phyloP scores from a whole-genome alignment of 1,140 invertebrate species.

The Hycleus phaleratus region DNA sequence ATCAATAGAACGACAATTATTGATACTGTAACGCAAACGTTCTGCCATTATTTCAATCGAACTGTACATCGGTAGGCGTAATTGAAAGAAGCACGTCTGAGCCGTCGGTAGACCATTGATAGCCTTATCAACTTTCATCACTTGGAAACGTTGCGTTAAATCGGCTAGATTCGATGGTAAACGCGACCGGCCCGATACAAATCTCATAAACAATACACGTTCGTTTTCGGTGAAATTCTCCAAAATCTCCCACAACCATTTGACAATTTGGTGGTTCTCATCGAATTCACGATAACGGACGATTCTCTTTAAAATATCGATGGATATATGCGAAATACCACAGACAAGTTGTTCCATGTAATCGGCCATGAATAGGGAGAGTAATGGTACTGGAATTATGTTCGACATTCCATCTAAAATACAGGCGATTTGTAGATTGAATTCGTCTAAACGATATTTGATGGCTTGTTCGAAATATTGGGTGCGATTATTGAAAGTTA shows the following conservation, averaged over 20 bases:
- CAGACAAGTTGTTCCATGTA: constrained; percentile 60
- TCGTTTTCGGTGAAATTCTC: constrained; percentile 57
- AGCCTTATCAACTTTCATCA: constrained; percentile 53
- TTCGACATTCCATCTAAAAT: constrained; percentile 60
- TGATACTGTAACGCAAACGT: constrained; percentile 57
- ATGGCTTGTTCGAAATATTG: constrained; percentile 57
- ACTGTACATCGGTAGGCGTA: constrained; percentile 58
- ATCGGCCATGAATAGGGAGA: constrained; percentile 53
- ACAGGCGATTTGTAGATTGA: constrained; percentile 54
- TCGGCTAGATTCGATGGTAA: constrained; percentile 60
- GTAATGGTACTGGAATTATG: constrained; percentile 57
- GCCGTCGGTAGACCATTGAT: constrained; percentile 57
- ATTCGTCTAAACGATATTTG: constrained; percentile 55
- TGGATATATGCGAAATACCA: constrained; percentile 57
- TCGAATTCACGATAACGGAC: constrained; percentile 59
- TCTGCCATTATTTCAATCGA: constrained; percentile 54
- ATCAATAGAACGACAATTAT: constrained; percentile 63
- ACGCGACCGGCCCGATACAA: constrained; percentile 59
- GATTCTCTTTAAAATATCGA: constrained; percentile 54
- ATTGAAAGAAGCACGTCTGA: constrained; percentile 65
- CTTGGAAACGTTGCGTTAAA: constrained; percentile 60
- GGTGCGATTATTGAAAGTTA: constrained; percentile 54
- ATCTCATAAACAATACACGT: constrained; percentile 59
- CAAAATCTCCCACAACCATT: constrained; percentile 60
- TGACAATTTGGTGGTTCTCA: constrained; percentile 51